Evolutionary conservation across 2,888 invertebrate species (phyloP), one percentile per base, ranked within the genome.

Genomic region (Xylota segnis): DNA sequence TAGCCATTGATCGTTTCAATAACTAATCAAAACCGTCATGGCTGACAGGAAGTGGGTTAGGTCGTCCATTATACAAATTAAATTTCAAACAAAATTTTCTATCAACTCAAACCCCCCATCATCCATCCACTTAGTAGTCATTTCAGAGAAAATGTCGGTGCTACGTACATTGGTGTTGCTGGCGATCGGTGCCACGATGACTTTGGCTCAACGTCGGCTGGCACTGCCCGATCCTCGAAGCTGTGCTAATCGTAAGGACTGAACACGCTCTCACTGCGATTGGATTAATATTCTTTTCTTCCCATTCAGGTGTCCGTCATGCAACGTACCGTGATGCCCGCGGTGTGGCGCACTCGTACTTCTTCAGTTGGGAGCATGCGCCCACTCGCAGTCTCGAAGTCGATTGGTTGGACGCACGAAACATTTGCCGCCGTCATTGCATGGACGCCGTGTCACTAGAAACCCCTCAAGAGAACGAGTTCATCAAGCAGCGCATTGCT

Each of bases 401-500:
- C 1, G 97, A 97, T 91, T 97, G 97, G 97, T 93, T 98, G 68
- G 97, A 97, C 91, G 95, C 97, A 37, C 94, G 98, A 88, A 98
- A 98, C 93, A 97, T 97, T 90, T 98, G 98, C 93, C 95, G 98
- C 87, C 94, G 97, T 88, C 97, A 97, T 90, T 98, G 98, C 92
- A 98, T 98, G 98, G 98, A 98, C 93, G 97, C 97, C 89, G 97
- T 97, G 23, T 97, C 97, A 9, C 92, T 98, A 84, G 97, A 98
- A 93, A 97, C 97, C 7, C 97, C 97, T 12, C 97, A 97, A 93
- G 94, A 98, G 93, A 97, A 97, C 92, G 97, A 97, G 91, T 97
- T 97, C 91, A 94, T 97, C 89, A 97, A 97, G 92, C 97, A 97
- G 91, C 95, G 97, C 90, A 95, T 97, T 88, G 95, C 96, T 4